A percentile compares a stretch with the other conserved stretches of the same genome.
Evolutionary conservation across 2,797 vertebrate species (phyloP).

Genomic region (Huso huso): DNA sequence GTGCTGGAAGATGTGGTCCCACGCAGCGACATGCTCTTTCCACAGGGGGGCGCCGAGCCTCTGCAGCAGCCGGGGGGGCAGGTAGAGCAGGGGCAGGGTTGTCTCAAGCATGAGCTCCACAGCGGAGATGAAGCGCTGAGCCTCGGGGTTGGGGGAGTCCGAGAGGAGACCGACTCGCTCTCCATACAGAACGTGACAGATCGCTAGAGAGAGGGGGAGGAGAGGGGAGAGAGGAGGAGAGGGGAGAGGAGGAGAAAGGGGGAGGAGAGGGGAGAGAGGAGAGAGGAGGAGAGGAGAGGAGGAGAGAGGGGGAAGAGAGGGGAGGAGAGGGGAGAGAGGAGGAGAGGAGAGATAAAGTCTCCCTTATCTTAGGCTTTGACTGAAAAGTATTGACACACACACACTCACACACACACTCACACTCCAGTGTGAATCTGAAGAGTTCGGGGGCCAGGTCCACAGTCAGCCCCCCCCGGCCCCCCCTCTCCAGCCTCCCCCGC

Average conservation of each 20-base stretch:
- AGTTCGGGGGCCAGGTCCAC: slow-evolving; percentile 65
- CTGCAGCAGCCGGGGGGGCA: slow-evolving; percentile 55
- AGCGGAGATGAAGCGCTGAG: slow-evolving; percentile 58
- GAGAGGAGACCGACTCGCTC: slow-evolving; percentile 74
- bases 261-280: no score
- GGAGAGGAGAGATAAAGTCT: neutral
- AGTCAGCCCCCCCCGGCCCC: slow-evolving; percentile 52
- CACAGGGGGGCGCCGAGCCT: slow-evolving; percentile 48
- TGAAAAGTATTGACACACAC: slow-evolving; percentile 46
- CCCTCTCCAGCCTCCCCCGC: slow-evolving; percentile 36
- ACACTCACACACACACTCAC: slow-evolving; percentile 61
- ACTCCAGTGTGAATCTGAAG: slow-evolving; percentile 72
- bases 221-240: no score
- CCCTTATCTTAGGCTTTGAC: neutral
- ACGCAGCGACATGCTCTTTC: slow-evolving; percentile 67
- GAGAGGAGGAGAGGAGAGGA: no score
- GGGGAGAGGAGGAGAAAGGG: no score
- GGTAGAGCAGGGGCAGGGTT: slow-evolving; percentile 65
- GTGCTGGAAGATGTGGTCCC: slow-evolving; percentile 74
- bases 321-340: neutral
- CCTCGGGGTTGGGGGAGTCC: slow-evolving; percentile 45
- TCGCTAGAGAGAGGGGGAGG: slow-evolving; percentile 47
- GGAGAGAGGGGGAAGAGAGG: no score
- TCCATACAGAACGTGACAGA: slow-evolving; percentile 67
- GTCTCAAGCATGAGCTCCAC: slow-evolving; percentile 67